Evolutionary conservation across 2,888 invertebrate genomes (phyloP).

Genomic region (Microctonus hyperodae): DNA sequence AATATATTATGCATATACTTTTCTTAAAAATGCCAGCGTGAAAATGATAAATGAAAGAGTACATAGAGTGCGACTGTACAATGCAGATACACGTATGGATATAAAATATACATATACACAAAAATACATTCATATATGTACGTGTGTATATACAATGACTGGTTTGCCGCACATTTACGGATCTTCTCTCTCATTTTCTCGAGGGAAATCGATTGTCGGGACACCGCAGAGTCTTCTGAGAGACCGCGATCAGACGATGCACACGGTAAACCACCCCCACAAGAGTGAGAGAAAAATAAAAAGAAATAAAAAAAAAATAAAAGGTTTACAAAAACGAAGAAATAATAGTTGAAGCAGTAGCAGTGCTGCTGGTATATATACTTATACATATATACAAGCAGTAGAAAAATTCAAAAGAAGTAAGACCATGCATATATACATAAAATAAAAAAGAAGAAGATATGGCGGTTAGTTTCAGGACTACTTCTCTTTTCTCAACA

Average conservation of each 20-base stretch:
- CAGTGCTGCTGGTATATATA: too few species aligned
- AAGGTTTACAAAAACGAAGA: slow-evolving; percentile 18
- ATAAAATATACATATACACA: not conserved
- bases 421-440: not conserved
- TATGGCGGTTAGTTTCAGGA: not conserved
- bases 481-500: not conserved
- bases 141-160: not conserved
- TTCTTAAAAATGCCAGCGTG: not conserved
- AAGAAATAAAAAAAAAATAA: slow-evolving; percentile 20
- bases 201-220: slow-evolving; percentile 38
- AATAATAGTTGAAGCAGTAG: not conserved
- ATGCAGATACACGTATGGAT: slow-evolving; percentile 31
- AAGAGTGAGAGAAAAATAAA: slow-evolving; percentile 2
- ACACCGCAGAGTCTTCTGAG: slow-evolving; percentile 26
- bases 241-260: slow-evolving; percentile 12
- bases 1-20: not conserved
- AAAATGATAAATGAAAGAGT: slow-evolving; percentile 26
- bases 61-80: slow-evolving; percentile 12
- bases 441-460: not conserved
- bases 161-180: slow-evolving; percentile 13
- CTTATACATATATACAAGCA: too few species aligned
- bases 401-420: not conserved
- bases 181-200: slow-evolving; percentile 15
- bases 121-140: slow-evolving; percentile 21
- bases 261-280: slow-evolving; percentile 3